Evolutionary conservation across 2,113 vertebrate genomes (phyloP), one percentile per base, ranked within the genome.

Genomic region (Equus przewalskii): DNA sequence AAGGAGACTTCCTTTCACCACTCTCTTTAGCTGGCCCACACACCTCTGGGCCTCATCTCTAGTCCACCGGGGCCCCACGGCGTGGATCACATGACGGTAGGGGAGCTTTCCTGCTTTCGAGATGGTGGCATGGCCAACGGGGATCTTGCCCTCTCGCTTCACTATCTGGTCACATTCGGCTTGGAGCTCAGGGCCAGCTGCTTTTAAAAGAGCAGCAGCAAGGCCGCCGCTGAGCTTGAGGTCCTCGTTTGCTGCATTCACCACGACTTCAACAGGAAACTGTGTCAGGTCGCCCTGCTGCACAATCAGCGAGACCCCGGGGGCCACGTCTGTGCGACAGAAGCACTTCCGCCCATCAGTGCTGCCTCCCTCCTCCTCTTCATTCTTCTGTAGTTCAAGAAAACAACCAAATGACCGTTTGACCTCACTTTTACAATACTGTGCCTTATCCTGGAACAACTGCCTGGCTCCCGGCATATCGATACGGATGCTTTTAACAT

Each of bases 81-180:
- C 99, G 2, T 99, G 99, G 65, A 99, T 99, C 26, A 99, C 76
- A 0, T 98, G 98, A 83, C 96, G 98, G 97, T 99, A 99, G 1
- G 92, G 98, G 2, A 99, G 99, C 0, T 36, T 97, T 2, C 99
- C 98, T 0, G 99, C 98, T 0, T 83, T 6, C 0, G 99, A 99
- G 51, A 99, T 95, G n/a, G 98, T 89, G 0, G 97, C 98, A 0
- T 81, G 33, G 0, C 99, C 99, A 0, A 98, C 90, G 3, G 79
- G 97, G 4, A 99, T 26, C 0, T 0, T 9, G 26, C 98, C 98
- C 0, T 7, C 33, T 0, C 0, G 70, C 36, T 8, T 91, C 41
- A 99, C 97, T 65, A 99, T 64, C 67, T 94, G 89, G 4, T 99
- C 36, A 16, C 98, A 99, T 60, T 98, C 97, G 0, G 12, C 58